Percentiles rank a stretch among this genome's conserved stretches.
phyloP scores from a whole-genome alignment of 2,113 vertebrate species.

The Apteryx mantelli region DNA sequence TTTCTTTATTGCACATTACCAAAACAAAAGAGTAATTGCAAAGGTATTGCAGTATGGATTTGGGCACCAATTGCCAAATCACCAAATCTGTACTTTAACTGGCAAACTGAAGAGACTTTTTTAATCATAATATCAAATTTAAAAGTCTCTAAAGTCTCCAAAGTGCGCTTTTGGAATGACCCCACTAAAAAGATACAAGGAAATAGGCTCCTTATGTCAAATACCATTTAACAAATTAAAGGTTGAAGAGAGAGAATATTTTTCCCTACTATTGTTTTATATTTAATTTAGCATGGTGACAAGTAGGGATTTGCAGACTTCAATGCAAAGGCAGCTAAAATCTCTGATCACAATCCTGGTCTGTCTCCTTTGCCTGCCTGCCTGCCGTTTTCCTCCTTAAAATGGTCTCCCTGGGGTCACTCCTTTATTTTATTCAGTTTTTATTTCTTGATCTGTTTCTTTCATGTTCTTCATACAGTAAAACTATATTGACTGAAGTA shows the following conservation, averaged over 20 bases:
- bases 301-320: not conserved
- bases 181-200: not conserved
- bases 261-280: not conserved
- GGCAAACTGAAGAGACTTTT: not conserved
- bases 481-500: not conserved
- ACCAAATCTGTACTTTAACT: not conserved
- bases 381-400: not conserved
- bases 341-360: not conserved
- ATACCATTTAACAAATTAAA: not conserved
- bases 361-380: not conserved
- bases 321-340: not conserved
- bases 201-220: not conserved
- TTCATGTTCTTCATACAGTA: not conserved
- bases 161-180: not conserved
- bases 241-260: not conserved
- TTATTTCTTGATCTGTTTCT: not conserved
- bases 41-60: not conserved
- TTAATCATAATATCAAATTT: not conserved
- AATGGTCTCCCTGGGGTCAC: not conserved
- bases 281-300: not conserved
- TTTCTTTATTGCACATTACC: not conserved
- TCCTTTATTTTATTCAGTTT: not conserved
- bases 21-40: not conserved
- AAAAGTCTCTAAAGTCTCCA: not conserved
- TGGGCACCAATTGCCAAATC: not conserved